Evolutionary conservation across 2,113 vertebrate genomes (phyloP).

Genomic region (Eulemur rufifrons): DNA sequence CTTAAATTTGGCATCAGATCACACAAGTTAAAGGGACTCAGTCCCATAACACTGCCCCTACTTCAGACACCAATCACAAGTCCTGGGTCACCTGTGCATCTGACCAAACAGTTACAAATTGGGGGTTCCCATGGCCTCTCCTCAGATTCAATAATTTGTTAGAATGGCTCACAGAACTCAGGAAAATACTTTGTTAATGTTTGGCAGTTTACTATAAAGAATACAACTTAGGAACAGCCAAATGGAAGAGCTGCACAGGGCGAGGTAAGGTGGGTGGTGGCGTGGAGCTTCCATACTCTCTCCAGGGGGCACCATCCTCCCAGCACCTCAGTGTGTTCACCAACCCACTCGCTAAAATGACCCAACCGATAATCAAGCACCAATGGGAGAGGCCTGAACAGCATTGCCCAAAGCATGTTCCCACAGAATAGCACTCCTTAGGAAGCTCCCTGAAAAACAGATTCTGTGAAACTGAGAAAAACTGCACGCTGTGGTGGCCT

Average conservation of each 20-base stretch:
- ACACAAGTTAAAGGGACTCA: background rate
- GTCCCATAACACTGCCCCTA: background rate
- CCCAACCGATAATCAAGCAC: background rate
- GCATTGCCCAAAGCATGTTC: background rate
- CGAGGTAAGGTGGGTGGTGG: background rate
- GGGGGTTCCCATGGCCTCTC: background rate
- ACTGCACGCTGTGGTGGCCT: background rate
- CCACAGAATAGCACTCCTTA: background rate
- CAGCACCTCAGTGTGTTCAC: background rate
- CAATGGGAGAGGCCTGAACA: background rate
- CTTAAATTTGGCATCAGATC: background rate
- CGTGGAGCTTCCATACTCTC: background rate
- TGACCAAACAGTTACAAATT: background rate
- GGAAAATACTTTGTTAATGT: background rate
- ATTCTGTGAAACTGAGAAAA: background rate
- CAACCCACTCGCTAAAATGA: background rate
- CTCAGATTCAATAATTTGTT: background rate
- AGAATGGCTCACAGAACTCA: background rate
- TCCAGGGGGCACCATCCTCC: background rate
- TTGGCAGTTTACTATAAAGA: background rate
- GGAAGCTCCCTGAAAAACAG: background rate
- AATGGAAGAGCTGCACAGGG: background rate
- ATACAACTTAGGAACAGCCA: background rate
- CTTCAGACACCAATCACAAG: background rate
- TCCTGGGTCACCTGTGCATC: background rate